A percentile compares a stretch with the other conserved stretches of the same genome.
phyloP scores from a whole-genome alignment of 2,797 vertebrate species.

The Dicrostonyx torquatus region DNA sequence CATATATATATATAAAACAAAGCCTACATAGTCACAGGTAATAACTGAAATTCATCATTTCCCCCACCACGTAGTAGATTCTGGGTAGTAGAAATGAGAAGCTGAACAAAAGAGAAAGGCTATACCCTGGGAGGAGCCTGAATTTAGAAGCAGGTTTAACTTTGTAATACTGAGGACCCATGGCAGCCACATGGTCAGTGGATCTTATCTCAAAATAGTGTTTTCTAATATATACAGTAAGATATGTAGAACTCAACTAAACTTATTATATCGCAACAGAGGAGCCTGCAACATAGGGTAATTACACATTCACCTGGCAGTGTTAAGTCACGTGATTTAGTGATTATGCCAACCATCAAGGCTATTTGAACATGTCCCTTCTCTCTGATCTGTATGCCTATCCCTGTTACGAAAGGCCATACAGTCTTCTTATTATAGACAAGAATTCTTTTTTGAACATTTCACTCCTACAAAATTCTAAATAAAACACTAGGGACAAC shows the following conservation, averaged over 20 bases:
- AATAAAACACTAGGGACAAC: background rate
- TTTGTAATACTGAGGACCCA: background rate
- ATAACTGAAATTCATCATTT: constrained; percentile 28
- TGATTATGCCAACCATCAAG: background rate
- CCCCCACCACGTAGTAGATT: constrained; percentile 9
- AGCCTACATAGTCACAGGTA: background rate
- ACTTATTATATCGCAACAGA: background rate
- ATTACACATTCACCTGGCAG: background rate
- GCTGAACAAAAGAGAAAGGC: background rate
- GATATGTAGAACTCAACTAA: background rate
- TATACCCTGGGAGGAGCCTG: background rate
- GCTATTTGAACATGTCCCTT: background rate
- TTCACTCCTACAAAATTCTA: background rate
- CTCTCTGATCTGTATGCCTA: background rate
- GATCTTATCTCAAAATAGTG: background rate
- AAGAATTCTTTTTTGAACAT: background rate
- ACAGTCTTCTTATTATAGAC: background rate
- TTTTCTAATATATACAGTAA: constrained; percentile 13
- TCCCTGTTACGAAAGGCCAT: background rate
- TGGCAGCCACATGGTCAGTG: background rate
- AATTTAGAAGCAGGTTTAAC: background rate
- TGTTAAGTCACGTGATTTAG: background rate
- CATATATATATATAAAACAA: no score
- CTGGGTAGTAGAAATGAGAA: background rate
- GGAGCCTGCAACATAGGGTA: background rate